Evolutionary conservation across 2,113 vertebrate genomes (phyloP).

Genomic region (Caranx melampygus): DNA sequence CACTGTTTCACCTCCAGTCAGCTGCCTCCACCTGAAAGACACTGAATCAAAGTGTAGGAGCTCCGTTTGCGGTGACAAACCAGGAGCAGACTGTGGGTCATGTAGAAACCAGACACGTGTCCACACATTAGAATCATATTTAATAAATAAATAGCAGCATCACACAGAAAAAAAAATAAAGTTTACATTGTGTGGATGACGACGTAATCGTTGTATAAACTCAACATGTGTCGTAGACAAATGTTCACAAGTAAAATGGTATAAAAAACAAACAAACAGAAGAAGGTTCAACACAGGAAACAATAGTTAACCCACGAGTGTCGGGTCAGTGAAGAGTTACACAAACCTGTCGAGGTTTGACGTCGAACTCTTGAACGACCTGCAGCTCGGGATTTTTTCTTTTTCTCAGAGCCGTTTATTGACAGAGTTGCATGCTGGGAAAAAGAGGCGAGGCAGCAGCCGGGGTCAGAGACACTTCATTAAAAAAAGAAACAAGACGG

Average conservation of each 20-base stretch:
- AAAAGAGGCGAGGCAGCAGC: not conserved
- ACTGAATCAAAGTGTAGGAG: not conserved
- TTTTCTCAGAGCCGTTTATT: conserved; percentile 26
- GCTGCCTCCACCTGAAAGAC: too few species aligned
- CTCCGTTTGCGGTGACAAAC: not conserved
- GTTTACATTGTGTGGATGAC: conserved; percentile 64
- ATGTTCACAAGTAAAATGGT: conserved; percentile 76
- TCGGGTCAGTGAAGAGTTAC: conserved; percentile 19
- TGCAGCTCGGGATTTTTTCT: conserved; percentile 13
- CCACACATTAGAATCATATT: conserved; percentile 69
- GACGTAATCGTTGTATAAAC: conserved; percentile 49
- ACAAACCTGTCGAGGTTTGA: conserved; percentile 17
- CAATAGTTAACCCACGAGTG: conserved; percentile 31
- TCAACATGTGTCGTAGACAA: conserved; percentile 64
- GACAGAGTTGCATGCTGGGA: conserved; percentile 19
- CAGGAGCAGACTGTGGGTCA: not conserved
- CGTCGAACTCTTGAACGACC: conserved; percentile 37
- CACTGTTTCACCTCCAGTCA: too few species aligned
- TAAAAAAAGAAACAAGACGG: not conserved
- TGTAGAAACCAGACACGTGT: conserved; percentile 6
- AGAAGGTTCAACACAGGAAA: conserved; percentile 49
- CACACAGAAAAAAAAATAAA: conserved; percentile 73
- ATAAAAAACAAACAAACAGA: conserved; percentile 57
- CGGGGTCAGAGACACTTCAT: not conserved
- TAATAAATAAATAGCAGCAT: conserved; percentile 85